Percentiles rank a stretch among this genome's conserved stretches.
These are phyloP conservation scores for Achroia grisella DNA, from an alignment of 1,140 invertebrate species.

Conservation along the genomic window DNA sequence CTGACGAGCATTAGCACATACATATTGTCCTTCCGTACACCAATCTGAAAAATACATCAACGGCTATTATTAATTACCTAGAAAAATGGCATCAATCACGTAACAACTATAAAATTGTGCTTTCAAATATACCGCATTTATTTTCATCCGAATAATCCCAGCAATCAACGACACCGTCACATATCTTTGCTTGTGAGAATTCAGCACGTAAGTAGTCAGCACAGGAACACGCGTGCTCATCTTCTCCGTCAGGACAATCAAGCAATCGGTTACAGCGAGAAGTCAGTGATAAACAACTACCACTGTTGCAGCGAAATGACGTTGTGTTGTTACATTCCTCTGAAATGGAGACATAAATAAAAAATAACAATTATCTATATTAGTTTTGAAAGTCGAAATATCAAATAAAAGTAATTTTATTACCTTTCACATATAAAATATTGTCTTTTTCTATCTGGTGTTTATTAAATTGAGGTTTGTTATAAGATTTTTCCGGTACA, in stretches of 20 bases:
- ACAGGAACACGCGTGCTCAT: slow-evolving; percentile 84
- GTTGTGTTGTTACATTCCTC: slow-evolving; percentile 69
- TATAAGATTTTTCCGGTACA: slow-evolving; percentile 44
- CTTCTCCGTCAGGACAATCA: slow-evolving; percentile 82
- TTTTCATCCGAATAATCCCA: slow-evolving; percentile 88
- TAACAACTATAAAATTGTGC: background rate
- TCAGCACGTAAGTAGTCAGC: slow-evolving; percentile 83
- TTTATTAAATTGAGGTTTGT: slow-evolving; percentile 39
- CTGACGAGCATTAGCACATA: slow-evolving; percentile 81
- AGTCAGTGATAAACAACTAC: slow-evolving; percentile 79
- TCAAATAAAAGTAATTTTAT: too few relatives aligned
- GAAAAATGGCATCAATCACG: background rate
- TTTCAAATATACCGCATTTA: slow-evolving; percentile 77
- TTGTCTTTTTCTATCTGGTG: slow-evolving; percentile 37
- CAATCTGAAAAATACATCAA: slow-evolving; percentile 75
- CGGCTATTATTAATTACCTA: background rate
- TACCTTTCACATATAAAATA: background rate
- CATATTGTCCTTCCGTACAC: slow-evolving; percentile 82
- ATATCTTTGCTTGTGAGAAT: slow-evolving; percentile 82
- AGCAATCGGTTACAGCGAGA: slow-evolving; percentile 83
- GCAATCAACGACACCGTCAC: slow-evolving; percentile 86
- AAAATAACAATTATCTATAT: background rate
- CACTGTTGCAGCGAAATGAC: slow-evolving; percentile 76
- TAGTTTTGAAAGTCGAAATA: background rate
- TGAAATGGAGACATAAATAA: slow-evolving; percentile 22